A percentile compares a stretch with the other conserved stretches of the same genome.
Conservation (phyloP, 1,140 invertebrate genomes). For the Ptiloglossa arizonensis region DNA sequence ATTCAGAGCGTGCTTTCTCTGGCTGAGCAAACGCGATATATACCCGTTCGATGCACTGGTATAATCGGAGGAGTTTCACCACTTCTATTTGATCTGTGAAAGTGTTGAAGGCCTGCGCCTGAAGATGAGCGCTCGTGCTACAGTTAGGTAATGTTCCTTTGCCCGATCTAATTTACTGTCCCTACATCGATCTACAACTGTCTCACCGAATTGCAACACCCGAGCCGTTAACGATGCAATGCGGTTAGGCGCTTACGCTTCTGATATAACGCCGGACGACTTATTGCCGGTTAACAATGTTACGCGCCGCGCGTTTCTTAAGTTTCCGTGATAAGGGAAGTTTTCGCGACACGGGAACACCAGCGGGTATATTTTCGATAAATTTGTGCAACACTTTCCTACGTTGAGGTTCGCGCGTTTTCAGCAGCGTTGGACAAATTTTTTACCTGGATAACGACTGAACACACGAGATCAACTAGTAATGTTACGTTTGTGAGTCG, state of each 20-base stretch:
- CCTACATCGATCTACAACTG: constrained; percentile 78
- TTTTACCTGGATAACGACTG: no score
- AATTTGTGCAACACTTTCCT: no score
- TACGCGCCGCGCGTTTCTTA: not conserved
- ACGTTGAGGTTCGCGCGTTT: no score
- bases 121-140: constrained; percentile 68
- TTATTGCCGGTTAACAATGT: constrained; percentile 34
- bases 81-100: constrained; percentile 58
- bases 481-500: no score
- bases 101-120: constrained; percentile 49
- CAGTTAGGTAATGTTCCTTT: constrained; percentile 76
- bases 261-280: constrained; percentile 28
- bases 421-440: no score
- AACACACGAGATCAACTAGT: no score
- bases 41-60: constrained; percentile 31
- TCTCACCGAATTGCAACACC: constrained; percentile 71
- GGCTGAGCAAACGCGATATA: constrained; percentile 34
- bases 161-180: constrained; percentile 80
- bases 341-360: not conserved
- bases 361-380: no score
- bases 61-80: constrained; percentile 55
- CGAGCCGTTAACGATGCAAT: constrained; percentile 60
- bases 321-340: not conserved
- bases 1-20: constrained; percentile 54
- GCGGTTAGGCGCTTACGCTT: constrained; percentile 39